Evolutionary conservation across 2,113 vertebrate genomes (phyloP).

Genomic region (Sula dactylatra): DNA sequence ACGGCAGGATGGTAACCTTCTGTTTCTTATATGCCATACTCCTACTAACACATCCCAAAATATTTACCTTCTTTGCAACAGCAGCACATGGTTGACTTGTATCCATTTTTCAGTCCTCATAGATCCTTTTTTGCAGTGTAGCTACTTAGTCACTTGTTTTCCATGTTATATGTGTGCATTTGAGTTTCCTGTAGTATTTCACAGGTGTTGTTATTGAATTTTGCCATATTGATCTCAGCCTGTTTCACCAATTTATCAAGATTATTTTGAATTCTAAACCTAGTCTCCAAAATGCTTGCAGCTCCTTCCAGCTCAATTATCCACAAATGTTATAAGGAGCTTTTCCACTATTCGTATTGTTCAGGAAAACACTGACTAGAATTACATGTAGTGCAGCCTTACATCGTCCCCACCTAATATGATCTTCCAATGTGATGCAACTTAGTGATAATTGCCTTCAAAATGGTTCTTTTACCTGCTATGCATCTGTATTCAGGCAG

Average conservation of each 20-base stretch:
- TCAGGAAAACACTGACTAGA: background rate
- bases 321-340: background rate
- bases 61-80: background rate
- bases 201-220: background rate
- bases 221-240: background rate
- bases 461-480: background rate
- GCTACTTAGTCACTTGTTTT: background rate
- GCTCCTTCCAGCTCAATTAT: background rate
- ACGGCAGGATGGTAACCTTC: background rate
- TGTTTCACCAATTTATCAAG: background rate
- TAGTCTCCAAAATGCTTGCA: background rate
- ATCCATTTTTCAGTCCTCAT: background rate
- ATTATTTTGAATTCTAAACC: background rate
- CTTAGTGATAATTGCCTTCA: background rate
- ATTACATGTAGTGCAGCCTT: background rate
- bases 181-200: background rate
- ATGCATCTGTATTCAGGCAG: background rate
- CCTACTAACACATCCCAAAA: background rate
- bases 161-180: background rate
- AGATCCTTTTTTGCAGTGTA: background rate
- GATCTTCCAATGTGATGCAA: background rate
- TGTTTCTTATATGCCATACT: background rate
- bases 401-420: accelerated
- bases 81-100: background rate
- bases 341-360: background rate